phyloP scores from a whole-genome alignment of 2,888 invertebrate species.

The Biston stratarius region DNA sequence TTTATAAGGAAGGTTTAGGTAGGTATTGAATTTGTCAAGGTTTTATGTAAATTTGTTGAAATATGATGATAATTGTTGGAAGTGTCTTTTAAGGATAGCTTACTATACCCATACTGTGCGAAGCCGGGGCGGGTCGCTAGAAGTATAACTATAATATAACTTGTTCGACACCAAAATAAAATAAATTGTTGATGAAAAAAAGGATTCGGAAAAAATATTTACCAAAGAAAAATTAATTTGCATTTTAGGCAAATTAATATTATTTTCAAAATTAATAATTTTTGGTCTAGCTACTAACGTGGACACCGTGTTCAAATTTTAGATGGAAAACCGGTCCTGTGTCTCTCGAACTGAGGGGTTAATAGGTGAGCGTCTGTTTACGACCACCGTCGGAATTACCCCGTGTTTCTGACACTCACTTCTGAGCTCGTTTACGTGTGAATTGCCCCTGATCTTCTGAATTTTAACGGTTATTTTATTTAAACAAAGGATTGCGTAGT shows the following conservation, averaged over 20 bases:
- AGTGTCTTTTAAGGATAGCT: too few relatives aligned
- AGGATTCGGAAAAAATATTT: too few relatives aligned
- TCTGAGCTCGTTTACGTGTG: conserved; percentile 66
- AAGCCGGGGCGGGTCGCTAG: too few relatives aligned
- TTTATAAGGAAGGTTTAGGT: too few relatives aligned
- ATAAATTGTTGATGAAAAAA: too few relatives aligned
- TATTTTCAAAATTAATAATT: neutral
- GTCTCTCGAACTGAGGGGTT: conserved; percentile 51
- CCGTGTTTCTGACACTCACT: conserved; percentile 59
- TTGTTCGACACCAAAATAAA: too few relatives aligned
- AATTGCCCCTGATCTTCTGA: conserved; percentile 69
- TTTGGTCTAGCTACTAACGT: neutral
- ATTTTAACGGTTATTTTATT: conserved; percentile 64
- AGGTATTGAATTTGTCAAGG: too few relatives aligned
- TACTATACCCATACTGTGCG: too few relatives aligned
- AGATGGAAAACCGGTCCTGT: conserved; percentile 51
- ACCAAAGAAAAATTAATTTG: neutral
- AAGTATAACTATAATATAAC: too few relatives aligned
- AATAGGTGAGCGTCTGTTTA: conserved; percentile 62
- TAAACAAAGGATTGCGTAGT: conserved; percentile 66
- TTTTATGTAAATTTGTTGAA: too few relatives aligned
- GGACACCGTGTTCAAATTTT: conserved; percentile 23
- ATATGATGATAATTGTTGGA: too few relatives aligned
- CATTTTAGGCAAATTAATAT: too few relatives aligned
- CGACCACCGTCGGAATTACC: conserved; percentile 59